Conservation (phyloP, 2,888 invertebrate species). For the Neoitamus cyanurus region DNA sequence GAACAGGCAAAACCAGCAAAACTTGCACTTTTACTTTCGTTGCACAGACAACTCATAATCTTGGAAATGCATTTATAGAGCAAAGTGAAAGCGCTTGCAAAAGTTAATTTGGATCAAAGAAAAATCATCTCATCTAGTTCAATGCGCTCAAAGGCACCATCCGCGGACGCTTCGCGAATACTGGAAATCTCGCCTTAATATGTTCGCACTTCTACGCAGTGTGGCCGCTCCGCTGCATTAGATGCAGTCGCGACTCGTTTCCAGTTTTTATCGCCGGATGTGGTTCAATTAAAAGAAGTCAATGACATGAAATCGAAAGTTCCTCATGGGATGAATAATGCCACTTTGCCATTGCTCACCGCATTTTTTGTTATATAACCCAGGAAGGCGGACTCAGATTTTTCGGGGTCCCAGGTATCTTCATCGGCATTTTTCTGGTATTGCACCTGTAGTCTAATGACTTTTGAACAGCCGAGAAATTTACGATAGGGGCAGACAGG, state of each 20-base stretch:
- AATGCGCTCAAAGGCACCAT: constrained; percentile 39
- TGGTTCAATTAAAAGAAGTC: constrained; percentile 45
- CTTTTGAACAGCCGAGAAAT: neutral
- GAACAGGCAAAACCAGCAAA: constrained; percentile 12
- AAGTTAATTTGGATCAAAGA: constrained; percentile 46
- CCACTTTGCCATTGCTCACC: neutral
- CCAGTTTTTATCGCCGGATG: constrained; percentile 45
- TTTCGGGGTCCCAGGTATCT: neutral
- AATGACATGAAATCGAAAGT: constrained; percentile 52
- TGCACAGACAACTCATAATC: constrained; percentile 53
- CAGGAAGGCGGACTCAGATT: neutral
- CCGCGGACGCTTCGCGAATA: constrained; percentile 24
- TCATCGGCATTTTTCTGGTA: constrained; percentile 16
- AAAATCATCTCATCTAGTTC: constrained; percentile 45
- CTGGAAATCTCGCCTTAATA: neutral
- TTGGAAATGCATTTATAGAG: constrained; percentile 53
- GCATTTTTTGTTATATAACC: constrained; percentile 6
- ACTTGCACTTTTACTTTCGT: constrained; percentile 45
- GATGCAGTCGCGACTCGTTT: constrained; percentile 34
- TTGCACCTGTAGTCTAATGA: constrained; percentile 48
- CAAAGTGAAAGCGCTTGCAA: constrained; percentile 54
- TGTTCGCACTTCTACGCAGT: neutral
- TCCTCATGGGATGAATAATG: constrained; percentile 17
- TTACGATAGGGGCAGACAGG: neutral
- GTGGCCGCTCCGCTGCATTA: constrained; percentile 17